Conservation (phyloP, 2,888 invertebrate genomes). For the Cactoblastis cactorum region DNA sequence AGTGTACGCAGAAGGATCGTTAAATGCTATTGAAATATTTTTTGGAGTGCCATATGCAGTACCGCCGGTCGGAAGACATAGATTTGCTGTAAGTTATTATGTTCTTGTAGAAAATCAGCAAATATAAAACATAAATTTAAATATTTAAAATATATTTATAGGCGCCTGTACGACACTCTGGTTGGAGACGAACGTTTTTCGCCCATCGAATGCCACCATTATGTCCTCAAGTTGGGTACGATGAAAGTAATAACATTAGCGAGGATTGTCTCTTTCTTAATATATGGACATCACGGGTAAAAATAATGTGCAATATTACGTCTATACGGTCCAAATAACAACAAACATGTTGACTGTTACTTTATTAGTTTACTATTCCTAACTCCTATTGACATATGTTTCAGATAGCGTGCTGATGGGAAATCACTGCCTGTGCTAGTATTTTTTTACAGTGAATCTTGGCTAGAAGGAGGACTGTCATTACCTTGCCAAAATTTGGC, state of each 20-base stretch:
- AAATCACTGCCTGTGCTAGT: constrained; percentile 83
- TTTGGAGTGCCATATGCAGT: constrained; percentile 90
- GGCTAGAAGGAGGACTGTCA: constrained; percentile 70
- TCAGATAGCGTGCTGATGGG: constrained; percentile 71
- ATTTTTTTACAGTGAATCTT: constrained; percentile 83
- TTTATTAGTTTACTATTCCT: not conserved
- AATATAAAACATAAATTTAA: too few relatives aligned
- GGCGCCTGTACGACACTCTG: constrained; percentile 85
- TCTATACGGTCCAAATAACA: too few relatives aligned
- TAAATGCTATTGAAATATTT: constrained; percentile 83
- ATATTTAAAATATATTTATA: constrained; percentile 40
- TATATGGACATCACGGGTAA: constrained; percentile 91
- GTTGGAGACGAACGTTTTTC: constrained; percentile 84
- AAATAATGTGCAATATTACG: not conserved
- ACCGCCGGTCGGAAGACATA: constrained; percentile 84
- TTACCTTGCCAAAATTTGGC: constrained; percentile 86
- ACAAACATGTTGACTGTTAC: too few relatives aligned
- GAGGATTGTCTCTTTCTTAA: constrained; percentile 96
- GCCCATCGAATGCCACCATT: constrained; percentile 85
- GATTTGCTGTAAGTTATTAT: constrained; percentile 83
- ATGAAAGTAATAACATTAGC: constrained; percentile 50
- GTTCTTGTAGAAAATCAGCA: too few relatives aligned
- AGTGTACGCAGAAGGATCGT: constrained; percentile 81
- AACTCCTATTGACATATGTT: constrained; percentile 25
- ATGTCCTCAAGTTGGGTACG: constrained; percentile 80